Base-by-base conservation (phyloP, 2,888 invertebrate species). In the Pimpla rufipes region DNA sequence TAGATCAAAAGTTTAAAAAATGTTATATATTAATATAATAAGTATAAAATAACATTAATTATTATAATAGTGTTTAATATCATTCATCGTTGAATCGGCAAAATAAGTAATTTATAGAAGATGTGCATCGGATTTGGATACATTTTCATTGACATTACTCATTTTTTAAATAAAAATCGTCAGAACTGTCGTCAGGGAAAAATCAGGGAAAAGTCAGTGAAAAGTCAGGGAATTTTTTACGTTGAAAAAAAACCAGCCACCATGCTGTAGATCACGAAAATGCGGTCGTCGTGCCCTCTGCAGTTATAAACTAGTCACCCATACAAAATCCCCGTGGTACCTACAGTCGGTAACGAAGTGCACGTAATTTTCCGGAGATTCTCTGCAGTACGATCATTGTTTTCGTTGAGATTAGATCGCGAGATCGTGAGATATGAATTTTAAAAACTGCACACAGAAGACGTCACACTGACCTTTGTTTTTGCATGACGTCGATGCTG, bases 391-490 rank as follows among this genome's bases (percentile, higher is more conserved):
- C 10, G 29, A 40, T 13, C 23, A 23, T 59, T 75, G 64, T 79
- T 83, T 75, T 67, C 67, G 18, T 7, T 8, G 52, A 59, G 57
- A 73, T 79, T 47, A 74, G 18, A 77, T 59, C 59, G 62, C 71
- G 64, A 29, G 67, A 77, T 59, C 67, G 2, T 7, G 35, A 78
- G 70, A 83, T 73, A 77, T 73, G 21, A 64, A 59, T 64, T 40
- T n/a, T 21, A 50, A 23, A n/a, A 62, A 35, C 29, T 52, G 18
- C 45, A 23, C 11, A 37, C 1, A 37, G 42, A n/a, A 7, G 16
- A 35, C 42, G 10, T 16, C 40, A 88, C 90, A 90, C 88, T n/a
- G n/a, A 92, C 91, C 8, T 85, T 90, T 89, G 40, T 67, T 83
- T 64, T 29, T 35, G 7, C 84, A 75, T 1, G 42, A 62, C 40